Percentiles rank a stretch among this genome's conserved stretches.
Evolutionary conservation across 1,140 invertebrate genomes (phyloP).

Genomic region (Brachionus paranguensis): DNA sequence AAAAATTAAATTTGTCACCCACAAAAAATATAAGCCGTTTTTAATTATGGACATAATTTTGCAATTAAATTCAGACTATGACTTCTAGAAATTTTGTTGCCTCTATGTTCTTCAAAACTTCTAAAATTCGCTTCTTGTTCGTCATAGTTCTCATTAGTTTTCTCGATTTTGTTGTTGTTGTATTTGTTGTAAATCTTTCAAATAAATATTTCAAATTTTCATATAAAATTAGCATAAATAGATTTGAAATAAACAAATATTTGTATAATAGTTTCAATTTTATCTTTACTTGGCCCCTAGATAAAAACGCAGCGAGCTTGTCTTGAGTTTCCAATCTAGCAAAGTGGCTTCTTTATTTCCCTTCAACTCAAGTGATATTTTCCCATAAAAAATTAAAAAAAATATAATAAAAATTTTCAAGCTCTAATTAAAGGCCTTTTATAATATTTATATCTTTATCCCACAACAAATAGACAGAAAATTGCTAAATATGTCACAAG

Average conservation of each 20-base stretch:
- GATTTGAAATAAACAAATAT: not conserved
- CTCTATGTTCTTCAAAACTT: not conserved
- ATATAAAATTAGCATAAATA: slow-evolving; percentile 3
- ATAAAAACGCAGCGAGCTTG: not conserved
- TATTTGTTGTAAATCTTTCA: not conserved
- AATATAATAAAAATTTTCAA: not conserved
- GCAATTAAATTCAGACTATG: not conserved
- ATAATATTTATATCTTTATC: not conserved
- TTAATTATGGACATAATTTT: not conserved
- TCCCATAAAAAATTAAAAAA: not conserved
- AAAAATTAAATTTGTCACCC: too few species aligned
- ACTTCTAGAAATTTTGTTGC: not conserved
- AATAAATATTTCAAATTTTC: not conserved
- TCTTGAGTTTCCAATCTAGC: not conserved
- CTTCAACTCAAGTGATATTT: not conserved
- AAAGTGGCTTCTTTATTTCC: not conserved
- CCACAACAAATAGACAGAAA: not conserved
- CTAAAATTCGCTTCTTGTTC: not conserved
- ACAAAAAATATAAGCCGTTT: too few species aligned
- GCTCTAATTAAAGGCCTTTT: not conserved
- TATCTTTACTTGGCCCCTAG: not conserved
- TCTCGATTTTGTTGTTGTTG: not conserved
- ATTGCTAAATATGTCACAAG: not conserved
- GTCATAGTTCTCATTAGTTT: not conserved
- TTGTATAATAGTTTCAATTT: slow-evolving; percentile 2